Base-by-base conservation (phyloP, 2,113 vertebrate species). In the Natator depressus region DNA sequence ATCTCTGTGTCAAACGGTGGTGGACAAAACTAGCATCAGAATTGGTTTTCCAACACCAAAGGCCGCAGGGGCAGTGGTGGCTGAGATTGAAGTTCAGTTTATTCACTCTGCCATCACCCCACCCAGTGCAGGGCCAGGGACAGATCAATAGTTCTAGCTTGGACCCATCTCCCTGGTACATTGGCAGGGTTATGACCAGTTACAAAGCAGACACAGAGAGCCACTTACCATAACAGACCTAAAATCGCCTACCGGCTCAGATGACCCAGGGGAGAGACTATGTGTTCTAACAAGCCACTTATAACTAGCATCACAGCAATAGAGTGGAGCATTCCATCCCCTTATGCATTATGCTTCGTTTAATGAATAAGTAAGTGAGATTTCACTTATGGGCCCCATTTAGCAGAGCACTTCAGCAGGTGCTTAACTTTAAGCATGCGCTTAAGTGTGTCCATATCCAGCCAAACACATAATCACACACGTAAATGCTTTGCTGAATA, bases 381-480 rank as follows among this genome's bases (percentile, higher is more conserved):
- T 89, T 95, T 87, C 1, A 0, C 54, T 14, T 0, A 65, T 0
- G 0, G 54, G 59, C 89, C 87, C 89, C 22, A 0, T 75, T 82
- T 54, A 84, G 87, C 93, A 93, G 69, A 94, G 88, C 89, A 46
- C 46, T 10, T 35, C 4, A 46, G 53, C 79, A 86, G 20, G 9
- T 0, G 1, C 29, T 35, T 80, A 87, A 84, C 80, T 69, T 47
- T 27, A 27, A 78, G 75, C 42, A 7, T 8, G 25, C 4, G 42
- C 22, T 78, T 78, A 25, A 27, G 25, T 29, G 42, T 47, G 42
- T 47, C 25, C 42, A 24, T 47, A 25, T 27, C 42, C 75, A 76
- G 19, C 22, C 72, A 78, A 78, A 78, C 24, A 78, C 42, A 47
- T 27, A 14, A 78, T 47, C 42, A 13, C 88, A 80, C 42, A 85